Percentiles rank a stretch among this genome's conserved stretches.
These are phyloP conservation scores for Momotus momota DNA, from an alignment of 2,797 vertebrate species.

Conservation along the genomic window DNA sequence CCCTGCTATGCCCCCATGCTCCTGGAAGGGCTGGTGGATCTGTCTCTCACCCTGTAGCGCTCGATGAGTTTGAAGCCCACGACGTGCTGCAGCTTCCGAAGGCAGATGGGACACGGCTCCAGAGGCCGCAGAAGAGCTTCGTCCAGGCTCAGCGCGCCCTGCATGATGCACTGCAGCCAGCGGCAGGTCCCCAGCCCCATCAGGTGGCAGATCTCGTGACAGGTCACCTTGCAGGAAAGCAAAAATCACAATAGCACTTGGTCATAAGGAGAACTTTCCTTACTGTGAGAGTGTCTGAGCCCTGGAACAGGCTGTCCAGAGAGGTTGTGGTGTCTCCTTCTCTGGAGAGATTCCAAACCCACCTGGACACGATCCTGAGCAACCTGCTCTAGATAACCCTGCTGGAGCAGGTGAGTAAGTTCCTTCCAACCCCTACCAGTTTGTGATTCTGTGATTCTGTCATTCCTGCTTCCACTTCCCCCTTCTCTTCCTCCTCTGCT, in stretches of 20 bases:
- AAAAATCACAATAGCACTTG: fast-evolving
- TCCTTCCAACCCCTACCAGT: background rate
- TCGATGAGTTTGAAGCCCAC: slow-evolving; percentile 78
- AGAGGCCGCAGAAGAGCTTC: slow-evolving; percentile 74
- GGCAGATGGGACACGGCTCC: slow-evolving; percentile 80
- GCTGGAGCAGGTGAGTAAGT: background rate
- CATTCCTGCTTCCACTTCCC: background rate
- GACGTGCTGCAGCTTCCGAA: slow-evolving; percentile 78
- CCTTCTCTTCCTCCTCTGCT: background rate
- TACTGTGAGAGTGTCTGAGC: background rate
- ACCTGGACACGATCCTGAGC: background rate
- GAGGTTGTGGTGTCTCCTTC: background rate
- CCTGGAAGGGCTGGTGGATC: background rate
- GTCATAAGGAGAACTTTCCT: background rate
- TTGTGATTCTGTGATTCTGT: background rate
- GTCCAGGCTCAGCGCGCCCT: slow-evolving; percentile 75
- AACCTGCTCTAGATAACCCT: background rate
- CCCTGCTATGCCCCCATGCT: background rate
- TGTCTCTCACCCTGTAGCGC: slow-evolving; percentile 78
- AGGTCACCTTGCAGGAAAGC: slow-evolving; percentile 62
- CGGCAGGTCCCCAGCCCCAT: slow-evolving; percentile 79
- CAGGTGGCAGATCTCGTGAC: slow-evolving; percentile 78
- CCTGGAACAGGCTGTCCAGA: background rate
- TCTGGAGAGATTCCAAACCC: background rate
- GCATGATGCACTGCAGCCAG: slow-evolving; percentile 82